Base-by-base conservation (phyloP, 1,140 invertebrate genomes). In the Eupristina koningsbergeri region DNA sequence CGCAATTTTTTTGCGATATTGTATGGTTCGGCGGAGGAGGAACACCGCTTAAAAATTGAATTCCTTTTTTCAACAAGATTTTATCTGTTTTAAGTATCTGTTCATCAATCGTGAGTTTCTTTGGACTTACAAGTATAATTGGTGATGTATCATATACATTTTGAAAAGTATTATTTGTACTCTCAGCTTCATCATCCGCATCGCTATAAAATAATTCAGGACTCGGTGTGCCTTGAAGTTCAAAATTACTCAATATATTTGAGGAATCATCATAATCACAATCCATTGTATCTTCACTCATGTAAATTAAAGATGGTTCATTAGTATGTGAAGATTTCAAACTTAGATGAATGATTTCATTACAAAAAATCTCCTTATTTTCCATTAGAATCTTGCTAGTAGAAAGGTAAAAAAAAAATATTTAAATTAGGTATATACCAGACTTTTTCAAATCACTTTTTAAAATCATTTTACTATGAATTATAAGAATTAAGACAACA, bases 11-110 rank as follows among this genome's bases (percentile, higher is more conserved):
- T 76, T 94, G 93, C 63, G 94, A 91, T 41, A 93, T 94, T 13
- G 95, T 95, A 13, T 95, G 92, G 73, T 94, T 95, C 17, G 95
- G 95, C 47, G 95, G 95, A 47, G 95, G 95, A 47, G 94, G 90
- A 0, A 96, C 92, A 7, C 95, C 95, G 83, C 92, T 93, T 36
- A 93, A 84, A 80, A 85, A 90, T 85, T 90, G 90, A 39, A 88
- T 89, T 9, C 92, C 88, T 84, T 86, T 90, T 0, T 31, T 84
- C 31, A 90, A 61, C 45, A 89, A 73, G 53, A 84, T 85, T 34
- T 78, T 84, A 74, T 92, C 92, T 0, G 90, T 90, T 76, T 84
- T 89, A 9, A 69, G 41, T 58, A 93, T 83, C 3, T 89, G 71
- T 61, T 92, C 91, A 34, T 85, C 87, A 31, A 87, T 86, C 17